phyloP scores from a whole-genome alignment of 64 coral and sea anemone genomes.

The Montipora foliosa region DNA sequence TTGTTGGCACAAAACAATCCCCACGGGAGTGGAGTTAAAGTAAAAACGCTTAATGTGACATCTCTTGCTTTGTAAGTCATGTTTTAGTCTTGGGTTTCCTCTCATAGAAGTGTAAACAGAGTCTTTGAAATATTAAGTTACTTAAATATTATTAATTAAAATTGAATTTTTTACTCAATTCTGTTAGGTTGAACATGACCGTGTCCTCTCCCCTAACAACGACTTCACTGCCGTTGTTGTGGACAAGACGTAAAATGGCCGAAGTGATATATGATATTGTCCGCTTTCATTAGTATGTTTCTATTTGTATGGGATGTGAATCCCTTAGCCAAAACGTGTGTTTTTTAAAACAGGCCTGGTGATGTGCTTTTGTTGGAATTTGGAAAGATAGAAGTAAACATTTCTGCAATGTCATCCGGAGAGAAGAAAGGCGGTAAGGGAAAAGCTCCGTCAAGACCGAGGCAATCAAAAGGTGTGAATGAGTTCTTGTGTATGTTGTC shows the following conservation, averaged over 20 bases:
- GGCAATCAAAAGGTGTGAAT: slow-evolving; percentile 1
- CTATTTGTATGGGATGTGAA: background rate
- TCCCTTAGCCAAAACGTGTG: background rate
- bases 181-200: background rate
- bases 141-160: background rate
- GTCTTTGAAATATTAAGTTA: background rate
- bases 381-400: background rate
- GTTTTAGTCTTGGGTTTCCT: background rate
- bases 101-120: background rate
- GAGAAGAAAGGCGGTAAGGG: slow-evolving; percentile 50
- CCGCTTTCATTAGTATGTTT: background rate
- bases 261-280: background rate
- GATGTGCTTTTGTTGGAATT: slow-evolving; percentile 17
- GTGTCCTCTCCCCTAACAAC: slow-evolving; percentile 12
- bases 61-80: background rate
- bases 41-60: background rate
- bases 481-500: background rate
- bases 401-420: slow-evolving; percentile 39
- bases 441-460: slow-evolving; percentile 24
- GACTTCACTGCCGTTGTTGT: background rate
- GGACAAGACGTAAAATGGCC: slow-evolving; percentile 23
- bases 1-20: background rate
- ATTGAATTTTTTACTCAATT: background rate
- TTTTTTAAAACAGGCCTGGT: background rate
- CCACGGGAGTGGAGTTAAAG: slow-evolving; percentile 19